These are phyloP conservation scores for Oxyteleia sp. DNA, from an alignment of 2,888 invertebrate genomes.

Conservation along the genomic window DNA sequence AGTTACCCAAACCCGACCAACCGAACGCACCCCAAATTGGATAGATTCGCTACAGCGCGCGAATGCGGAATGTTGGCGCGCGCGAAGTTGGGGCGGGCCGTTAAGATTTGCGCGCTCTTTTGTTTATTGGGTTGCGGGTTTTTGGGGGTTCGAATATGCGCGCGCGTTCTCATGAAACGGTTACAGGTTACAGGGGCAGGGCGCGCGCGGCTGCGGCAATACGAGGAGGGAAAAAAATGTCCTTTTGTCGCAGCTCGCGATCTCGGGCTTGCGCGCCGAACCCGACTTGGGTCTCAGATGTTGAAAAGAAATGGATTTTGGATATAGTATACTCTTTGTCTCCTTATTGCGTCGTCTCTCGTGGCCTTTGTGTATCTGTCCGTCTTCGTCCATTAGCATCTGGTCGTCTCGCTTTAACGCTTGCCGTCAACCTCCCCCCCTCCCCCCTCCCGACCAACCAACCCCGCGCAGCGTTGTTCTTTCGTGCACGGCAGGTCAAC, in stretches of 20 bases:
- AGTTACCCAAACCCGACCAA: too few relatives aligned
- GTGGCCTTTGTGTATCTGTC: slow-evolving; percentile 45
- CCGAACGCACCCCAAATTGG: too few relatives aligned
- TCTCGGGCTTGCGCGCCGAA: slow-evolving; percentile 55
- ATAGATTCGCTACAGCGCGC: too few relatives aligned
- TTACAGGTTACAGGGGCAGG: too few relatives aligned
- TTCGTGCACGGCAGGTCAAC: too few relatives aligned
- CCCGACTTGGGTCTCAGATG: slow-evolving; percentile 74
- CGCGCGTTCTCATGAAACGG: slow-evolving; percentile 54
- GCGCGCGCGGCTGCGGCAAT: slow-evolving; percentile 59
- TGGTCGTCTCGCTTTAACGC: too few relatives aligned
- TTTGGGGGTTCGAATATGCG: slow-evolving; percentile 25
- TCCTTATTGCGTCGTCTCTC: slow-evolving; percentile 61
- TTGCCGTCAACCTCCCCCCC: too few relatives aligned
- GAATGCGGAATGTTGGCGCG: slow-evolving; percentile 3
- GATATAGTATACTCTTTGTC: slow-evolving; percentile 74
- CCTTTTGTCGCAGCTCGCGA: slow-evolving; percentile 66
- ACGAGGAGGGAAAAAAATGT: slow-evolving; percentile 57
- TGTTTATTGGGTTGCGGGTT: slow-evolving; percentile 44
- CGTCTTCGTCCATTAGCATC: slow-evolving; percentile 14
- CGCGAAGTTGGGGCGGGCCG: slow-evolving; percentile 23
- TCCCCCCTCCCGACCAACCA: too few relatives aligned
- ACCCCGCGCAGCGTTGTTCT: too few relatives aligned
- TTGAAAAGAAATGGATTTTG: slow-evolving; percentile 75
- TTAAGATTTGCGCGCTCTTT: slow-evolving; percentile 35